Evolutionary conservation across 1,140 invertebrate species (phyloP), one percentile per base, ranked within the genome.

Genomic region (Neotoxoptera formosana): DNA sequence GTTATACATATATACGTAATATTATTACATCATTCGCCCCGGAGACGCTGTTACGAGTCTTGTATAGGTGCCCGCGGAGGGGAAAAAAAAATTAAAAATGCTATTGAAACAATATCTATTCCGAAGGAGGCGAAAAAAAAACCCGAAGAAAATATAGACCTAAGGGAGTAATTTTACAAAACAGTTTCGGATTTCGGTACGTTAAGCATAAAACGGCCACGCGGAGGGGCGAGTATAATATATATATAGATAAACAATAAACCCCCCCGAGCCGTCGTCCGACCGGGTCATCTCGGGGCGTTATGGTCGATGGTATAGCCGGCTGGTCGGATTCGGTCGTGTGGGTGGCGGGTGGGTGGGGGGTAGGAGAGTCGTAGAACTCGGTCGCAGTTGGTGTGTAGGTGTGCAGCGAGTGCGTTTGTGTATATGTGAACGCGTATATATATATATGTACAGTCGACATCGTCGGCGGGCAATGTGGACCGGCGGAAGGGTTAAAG

Each of bases 61-160:
- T 86, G 17, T 76, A 34, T n/a, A 17, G 60, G 60, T 47, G 4
- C 4, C 21, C 7, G n/a, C 25, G 25, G 36, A 30, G 25, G 0
- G 11, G n/a, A n/a, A n/a, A 41, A 47, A 17, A 34, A 51, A n/a
- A n/a, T 76, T 76, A 17, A 76, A 51, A 51, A 34, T 34, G 7
- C 86, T 20, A 48, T 87, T 87, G 45, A 87, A 87, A 87, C 34
- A 87, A 87, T 87, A 87, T 87, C 14, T 87, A 87, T 48, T 87
- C 23, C 30, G 21, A 86, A n/a, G 11, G 9, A 86, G 23, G 11
- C 25, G 25, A 53, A 23, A 53, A 34, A 53, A 89, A 89, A 36
- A 89, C 51, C 21, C 3, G 21, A 41, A 25, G 47, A 51, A 87
- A 87, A 51, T 53, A 53, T 56, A 41, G 48, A 89, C 88, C 51